Conservation (phyloP, 1,140 invertebrate genomes). For the Goniozus legneri region DNA sequence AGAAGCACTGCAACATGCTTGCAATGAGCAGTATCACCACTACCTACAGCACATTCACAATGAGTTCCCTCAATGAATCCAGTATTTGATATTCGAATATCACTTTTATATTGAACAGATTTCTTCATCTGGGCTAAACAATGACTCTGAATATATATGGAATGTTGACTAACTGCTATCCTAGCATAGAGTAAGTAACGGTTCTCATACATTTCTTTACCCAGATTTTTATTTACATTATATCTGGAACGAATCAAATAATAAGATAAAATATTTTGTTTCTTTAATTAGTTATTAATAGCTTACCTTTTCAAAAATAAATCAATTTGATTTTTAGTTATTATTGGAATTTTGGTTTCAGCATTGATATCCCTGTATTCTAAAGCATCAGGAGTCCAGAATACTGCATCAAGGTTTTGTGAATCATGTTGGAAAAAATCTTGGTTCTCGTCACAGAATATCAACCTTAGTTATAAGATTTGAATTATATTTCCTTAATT, state of each 20-base stretch:
- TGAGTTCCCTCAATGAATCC: neutral
- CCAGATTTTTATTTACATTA: neutral
- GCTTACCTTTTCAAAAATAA: too few species aligned
- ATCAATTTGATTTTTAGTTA: too few species aligned
- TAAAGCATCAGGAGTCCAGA: neutral
- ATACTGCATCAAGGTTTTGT: neutral
- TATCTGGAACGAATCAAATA: neutral
- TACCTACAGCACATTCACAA: constrained; percentile 9
- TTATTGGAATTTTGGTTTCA: too few species aligned
- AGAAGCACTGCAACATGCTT: constrained; percentile 6
- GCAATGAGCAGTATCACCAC: constrained; percentile 4
- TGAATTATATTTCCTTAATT: too few species aligned
- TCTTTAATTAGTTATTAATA: too few species aligned
- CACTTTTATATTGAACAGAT: neutral
- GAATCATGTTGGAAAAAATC: neutral
- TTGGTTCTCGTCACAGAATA: neutral
- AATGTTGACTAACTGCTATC: too few species aligned
- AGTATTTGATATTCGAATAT: neutral
- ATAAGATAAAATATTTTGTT: neutral
- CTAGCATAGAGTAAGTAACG: too few species aligned
- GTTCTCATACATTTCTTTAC: too few species aligned
- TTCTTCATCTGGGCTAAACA: constrained; percentile 1
- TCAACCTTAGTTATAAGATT: neutral
- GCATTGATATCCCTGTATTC: neutral
- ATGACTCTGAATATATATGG: neutral